Base-by-base conservation (phyloP, 2,797 vertebrate genomes). In the Vipera ursinii region DNA sequence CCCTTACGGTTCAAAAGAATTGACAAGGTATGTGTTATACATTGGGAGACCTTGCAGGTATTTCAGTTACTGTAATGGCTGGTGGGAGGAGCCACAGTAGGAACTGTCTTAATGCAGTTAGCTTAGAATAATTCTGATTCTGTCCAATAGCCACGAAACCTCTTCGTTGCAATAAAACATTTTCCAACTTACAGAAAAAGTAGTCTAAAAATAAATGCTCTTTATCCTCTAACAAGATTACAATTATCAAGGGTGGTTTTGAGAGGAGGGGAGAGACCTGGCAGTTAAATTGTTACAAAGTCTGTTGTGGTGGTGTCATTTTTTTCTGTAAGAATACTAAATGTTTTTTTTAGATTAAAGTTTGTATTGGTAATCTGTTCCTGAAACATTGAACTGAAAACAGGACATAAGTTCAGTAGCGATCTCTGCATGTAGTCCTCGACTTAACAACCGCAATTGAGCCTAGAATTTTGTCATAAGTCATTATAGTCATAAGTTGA, bases 1-100 rank as follows among this genome's bases (percentile, higher is more conserved):
- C 99, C 99, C 0, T 97, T 99, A 95, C 98, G 99, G 56, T 99
- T 98, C 91, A 98, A 98, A 92, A 98, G 97, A 82, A 96, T 99
- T 86, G 97, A 99, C 93, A 95, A 98, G 97, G 99, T 99, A 96
- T 95, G 9, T 82, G 6, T 95, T n/a, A 91, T 56, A 3, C 15
- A 44, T 82, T 24, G 48, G 20, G 20, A 22, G 3, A 28, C 55
- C 9, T 28, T 26, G 44, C 63, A 56, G 6, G 90, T 86, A 73
- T 60, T 92, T 24, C 6, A 69, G 10, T 59, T 32, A 4, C 4
- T 61, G 0, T 86, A 57, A 24, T 69, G 38, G 10, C 0, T 48
- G 44, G 53, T 65, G 88, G 4, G 2, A 63, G 73, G 88, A 92
- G 7, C 92, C 17, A 17, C 63, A 22, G 2, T 88, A 86, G 32